Base-by-base conservation (phyloP, 2,797 vertebrate species). In the Coregonus suidteri region DNA sequence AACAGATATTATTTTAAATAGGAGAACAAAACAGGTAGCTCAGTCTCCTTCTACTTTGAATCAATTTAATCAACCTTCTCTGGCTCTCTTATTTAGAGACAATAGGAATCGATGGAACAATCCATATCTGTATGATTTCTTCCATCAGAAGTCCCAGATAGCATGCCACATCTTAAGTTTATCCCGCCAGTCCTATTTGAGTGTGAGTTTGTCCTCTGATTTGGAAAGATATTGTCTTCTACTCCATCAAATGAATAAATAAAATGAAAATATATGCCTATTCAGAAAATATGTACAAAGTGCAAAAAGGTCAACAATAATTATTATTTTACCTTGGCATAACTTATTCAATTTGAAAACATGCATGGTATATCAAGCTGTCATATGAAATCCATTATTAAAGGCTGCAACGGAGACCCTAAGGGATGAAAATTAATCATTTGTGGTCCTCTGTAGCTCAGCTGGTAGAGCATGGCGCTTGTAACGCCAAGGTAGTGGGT, bases 301-400 rank as follows among this genome's bases (percentile, higher is more conserved):
- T 85, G 84, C 83, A 83, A 71, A 76, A 87, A 85, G 89, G 86
- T 88, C 84, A 85, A 9, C 25, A 25, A 25, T 25, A 25, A 77
- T 90, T 91, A 91, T 92, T 84, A 90, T 91, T 88, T 64, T 88
- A 75, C 88, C 77, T 56, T 11, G 0, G 76, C 64, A 11, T 31
- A 84, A 81, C 79, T 62, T 84, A 78, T 75, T 77, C 79, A 80
- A 78, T 87, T 74, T 75, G 70, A 82, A 82, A n/a, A 16, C 30
- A 51, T 25, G 81, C 75, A 56, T 47, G 75, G 3, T 65, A 79
- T 47, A 68, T 72, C 79, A 77, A 75, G 78, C 78, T 75, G 72
- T 75, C 53, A 69, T 41, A 69, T 51, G 54, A 35, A 85, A 83
- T 85, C 81, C 89, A 88, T 89, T 78, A 87, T 90, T 86, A 82